phyloP scores from a whole-genome alignment of 2,113 vertebrate genomes.

The Stigmatopora nigra region DNA sequence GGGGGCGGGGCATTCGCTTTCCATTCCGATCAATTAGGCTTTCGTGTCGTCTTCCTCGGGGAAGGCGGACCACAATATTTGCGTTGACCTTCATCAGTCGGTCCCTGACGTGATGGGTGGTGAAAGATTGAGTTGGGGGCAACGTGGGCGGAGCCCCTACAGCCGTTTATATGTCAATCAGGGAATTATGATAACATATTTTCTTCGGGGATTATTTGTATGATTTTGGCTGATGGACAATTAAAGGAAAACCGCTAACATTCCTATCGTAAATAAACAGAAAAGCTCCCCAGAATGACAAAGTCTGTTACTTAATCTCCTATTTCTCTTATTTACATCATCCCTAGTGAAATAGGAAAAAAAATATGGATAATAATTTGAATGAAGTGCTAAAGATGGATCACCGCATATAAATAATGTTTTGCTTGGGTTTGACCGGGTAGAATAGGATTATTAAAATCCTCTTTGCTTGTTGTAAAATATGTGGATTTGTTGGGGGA shows the following conservation, averaged over 20 bases:
- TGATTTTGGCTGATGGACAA: too few relatives aligned
- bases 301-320: neutral
- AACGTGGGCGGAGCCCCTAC: neutral
- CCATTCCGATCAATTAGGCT: neutral
- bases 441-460: slow-evolving; percentile 28
- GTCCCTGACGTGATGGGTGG: neutral
- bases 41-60: neutral
- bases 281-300: too few relatives aligned
- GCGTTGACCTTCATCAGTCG: neutral
- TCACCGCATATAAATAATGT: neutral
- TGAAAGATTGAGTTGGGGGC: neutral
- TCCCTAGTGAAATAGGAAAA: slow-evolving; percentile 1
- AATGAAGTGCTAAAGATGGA: slow-evolving; percentile 29
- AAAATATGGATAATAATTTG: slow-evolving; percentile 15
- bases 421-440: neutral
- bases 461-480: slow-evolving; percentile 18
- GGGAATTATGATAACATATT: neutral
- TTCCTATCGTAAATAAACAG: too few relatives aligned
- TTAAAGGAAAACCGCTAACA: too few relatives aligned
- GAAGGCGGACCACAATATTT: neutral
- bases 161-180: slow-evolving; percentile 13
- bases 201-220: neutral
- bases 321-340: slow-evolving; percentile 35
- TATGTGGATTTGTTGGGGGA: slow-evolving; percentile 6
- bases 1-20: neutral